Percentiles rank a stretch among this genome's conserved stretches.
These are phyloP conservation scores for Drosophila sordidula DNA, from an alignment of 2,888 invertebrate species.

Conservation along the genomic window DNA sequence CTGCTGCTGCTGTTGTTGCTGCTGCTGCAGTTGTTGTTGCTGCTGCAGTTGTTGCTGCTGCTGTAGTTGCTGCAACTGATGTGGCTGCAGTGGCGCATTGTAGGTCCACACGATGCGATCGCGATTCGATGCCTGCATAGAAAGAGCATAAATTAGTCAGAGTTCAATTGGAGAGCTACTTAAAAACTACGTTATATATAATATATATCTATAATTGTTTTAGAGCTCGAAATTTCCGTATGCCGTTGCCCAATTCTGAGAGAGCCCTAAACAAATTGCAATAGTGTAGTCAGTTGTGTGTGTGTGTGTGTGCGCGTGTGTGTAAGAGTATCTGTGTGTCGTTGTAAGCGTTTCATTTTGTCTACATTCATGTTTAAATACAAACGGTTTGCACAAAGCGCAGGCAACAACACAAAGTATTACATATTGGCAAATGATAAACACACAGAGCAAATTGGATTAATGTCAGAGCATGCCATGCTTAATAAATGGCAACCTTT, in stretches of 20 bases:
- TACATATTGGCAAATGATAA: slow-evolving; percentile 47
- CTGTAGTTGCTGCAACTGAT: slow-evolving; percentile 82
- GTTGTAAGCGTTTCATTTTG: slow-evolving; percentile 50
- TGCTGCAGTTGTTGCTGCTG: slow-evolving; percentile 54
- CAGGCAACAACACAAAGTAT: slow-evolving; percentile 49
- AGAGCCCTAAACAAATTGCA: slow-evolving; percentile 45
- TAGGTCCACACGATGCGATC: slow-evolving; percentile 95
- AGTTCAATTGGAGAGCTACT: slow-evolving; percentile 19
- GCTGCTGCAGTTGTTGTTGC: slow-evolving; percentile 52
- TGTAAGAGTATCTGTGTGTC: slow-evolving; percentile 33
- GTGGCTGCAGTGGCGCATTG: slow-evolving; percentile 90
- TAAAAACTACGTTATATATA: slow-evolving; percentile 9
- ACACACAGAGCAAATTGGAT: slow-evolving; percentile 35
- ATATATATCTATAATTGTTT: slow-evolving; percentile 14
- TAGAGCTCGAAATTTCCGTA: slow-evolving; percentile 48
- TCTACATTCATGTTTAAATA: slow-evolving; percentile 54
- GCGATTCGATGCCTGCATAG: slow-evolving; percentile 83
- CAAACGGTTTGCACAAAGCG: slow-evolving; percentile 53
- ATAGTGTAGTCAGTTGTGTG: slow-evolving; percentile 31
- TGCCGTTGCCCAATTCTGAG: slow-evolving; percentile 44
- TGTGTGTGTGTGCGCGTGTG: slow-evolving; percentile 14
- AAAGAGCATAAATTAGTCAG: slow-evolving; percentile 46
- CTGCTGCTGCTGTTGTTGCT: slow-evolving; percentile 83
- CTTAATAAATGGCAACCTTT: slow-evolving; percentile 75
- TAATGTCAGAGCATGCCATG: slow-evolving; percentile 67